Evolutionary conservation across 2,113 vertebrate genomes (phyloP).

Genomic region (Canis aureus): DNA sequence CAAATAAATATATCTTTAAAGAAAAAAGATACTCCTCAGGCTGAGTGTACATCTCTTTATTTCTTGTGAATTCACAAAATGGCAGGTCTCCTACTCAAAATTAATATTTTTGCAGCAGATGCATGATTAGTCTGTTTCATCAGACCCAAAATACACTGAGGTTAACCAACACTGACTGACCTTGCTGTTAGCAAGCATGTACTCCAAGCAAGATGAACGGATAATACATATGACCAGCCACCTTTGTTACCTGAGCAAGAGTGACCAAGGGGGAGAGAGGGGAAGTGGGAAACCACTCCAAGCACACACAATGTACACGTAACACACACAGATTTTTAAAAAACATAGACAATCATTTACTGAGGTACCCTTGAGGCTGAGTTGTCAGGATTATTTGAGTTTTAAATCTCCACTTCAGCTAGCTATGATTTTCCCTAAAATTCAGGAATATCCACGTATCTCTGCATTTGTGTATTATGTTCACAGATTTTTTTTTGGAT

Average conservation of each 20-base stretch:
- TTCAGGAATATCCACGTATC: background rate
- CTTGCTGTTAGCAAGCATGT: background rate
- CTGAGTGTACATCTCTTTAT: conserved; percentile 78
- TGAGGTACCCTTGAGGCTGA: background rate
- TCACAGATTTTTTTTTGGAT: background rate
- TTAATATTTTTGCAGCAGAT: conserved; percentile 77
- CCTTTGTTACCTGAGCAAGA: background rate
- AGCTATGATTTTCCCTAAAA: background rate
- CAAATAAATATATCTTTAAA: conserved; percentile 52
- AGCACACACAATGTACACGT: background rate
- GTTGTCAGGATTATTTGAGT: background rate
- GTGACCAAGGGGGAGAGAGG: background rate
- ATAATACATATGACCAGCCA: accelerated
- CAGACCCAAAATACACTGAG: conserved; percentile 74
- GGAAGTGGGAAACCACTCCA: background rate
- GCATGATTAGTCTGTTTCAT: conserved; percentile 73
- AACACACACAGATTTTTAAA: background rate
- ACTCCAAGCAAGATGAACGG: no score
- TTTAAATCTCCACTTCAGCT: background rate
- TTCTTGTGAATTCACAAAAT: conserved; percentile 82
- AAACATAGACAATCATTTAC: background rate
- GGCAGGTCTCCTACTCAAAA: conserved; percentile 82
- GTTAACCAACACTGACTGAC: conserved; percentile 64
- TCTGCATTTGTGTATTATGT: background rate
- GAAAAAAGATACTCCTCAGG: conserved; percentile 80